Percentiles rank a stretch among this genome's conserved stretches.
Evolutionary conservation across 2,888 invertebrate species (phyloP).

Genomic region (Acholoe squamosa): DNA sequence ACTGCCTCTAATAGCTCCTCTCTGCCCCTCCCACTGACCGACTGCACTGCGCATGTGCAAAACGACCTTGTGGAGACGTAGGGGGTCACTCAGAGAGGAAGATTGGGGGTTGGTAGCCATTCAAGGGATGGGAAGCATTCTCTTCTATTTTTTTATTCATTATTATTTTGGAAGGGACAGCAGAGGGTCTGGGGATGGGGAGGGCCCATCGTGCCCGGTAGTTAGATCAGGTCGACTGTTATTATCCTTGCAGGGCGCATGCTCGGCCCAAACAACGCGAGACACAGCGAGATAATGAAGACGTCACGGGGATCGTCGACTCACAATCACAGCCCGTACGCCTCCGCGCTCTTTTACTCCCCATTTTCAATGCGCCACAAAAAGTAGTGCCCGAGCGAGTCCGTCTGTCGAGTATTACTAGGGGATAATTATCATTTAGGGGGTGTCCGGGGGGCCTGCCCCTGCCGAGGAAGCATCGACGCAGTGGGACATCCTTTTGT

Average conservation of each 20-base stretch:
- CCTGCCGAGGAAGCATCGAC: background rate
- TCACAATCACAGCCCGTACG: constrained; percentile 7
- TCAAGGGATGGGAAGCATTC: background rate
- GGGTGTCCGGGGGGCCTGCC: background rate
- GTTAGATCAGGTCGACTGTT: constrained; percentile 35
- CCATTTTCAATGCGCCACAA: background rate
- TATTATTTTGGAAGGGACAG: background rate
- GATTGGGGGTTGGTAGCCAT: background rate
- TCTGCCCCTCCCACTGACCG: constrained; percentile 13
- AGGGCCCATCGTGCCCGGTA: background rate
- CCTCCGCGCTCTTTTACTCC: constrained; percentile 46
- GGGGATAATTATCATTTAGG: constrained; percentile 56
- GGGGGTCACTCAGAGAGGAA: no score
- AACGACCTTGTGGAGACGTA: background rate
- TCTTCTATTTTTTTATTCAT: background rate
- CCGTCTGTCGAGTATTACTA: background rate
- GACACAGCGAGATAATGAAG: constrained; percentile 46
- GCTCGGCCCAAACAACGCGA: constrained; percentile 26
- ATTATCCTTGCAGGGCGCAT: constrained; percentile 38
- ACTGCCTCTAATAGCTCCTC: background rate
- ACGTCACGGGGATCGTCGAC: constrained; percentile 54
- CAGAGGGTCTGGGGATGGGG: background rate
- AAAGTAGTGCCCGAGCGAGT: constrained; percentile 22
- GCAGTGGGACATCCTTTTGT: constrained; percentile 59
- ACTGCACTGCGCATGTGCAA: constrained; percentile 39